Evolutionary conservation across 2,113 vertebrate genomes (phyloP).

Genomic region (Ursus arctos): DNA sequence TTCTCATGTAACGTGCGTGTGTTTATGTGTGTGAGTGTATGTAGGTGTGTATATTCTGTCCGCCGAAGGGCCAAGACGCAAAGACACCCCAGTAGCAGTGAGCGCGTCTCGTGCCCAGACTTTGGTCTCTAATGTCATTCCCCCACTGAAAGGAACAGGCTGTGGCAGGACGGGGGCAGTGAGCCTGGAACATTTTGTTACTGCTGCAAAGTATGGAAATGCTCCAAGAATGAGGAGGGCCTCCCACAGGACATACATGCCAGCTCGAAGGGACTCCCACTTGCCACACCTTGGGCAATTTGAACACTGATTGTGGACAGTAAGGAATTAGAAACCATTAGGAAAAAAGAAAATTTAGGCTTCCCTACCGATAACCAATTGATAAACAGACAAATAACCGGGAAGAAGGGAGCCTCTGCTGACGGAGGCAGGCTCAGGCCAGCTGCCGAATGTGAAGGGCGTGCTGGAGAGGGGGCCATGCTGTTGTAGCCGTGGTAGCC

Average conservation of each 20-base stretch:
- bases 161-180: background rate
- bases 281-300: background rate
- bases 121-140: background rate
- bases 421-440: background rate
- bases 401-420: background rate
- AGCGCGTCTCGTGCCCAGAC: background rate
- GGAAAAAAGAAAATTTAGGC: background rate
- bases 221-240: background rate
- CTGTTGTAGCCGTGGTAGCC: background rate
- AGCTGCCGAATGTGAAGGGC: fast-evolving
- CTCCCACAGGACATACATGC: background rate
- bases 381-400: background rate
- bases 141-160: background rate
- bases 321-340: background rate
- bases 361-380: background rate
- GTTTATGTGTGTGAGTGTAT: background rate
- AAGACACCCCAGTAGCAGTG: background rate
- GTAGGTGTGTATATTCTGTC: background rate
- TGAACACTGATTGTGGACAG: background rate
- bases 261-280: background rate
- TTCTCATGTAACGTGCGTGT: background rate
- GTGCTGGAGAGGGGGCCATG: background rate
- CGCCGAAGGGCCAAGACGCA: background rate
- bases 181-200: background rate
- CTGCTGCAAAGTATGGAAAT: background rate